Base-by-base conservation (phyloP, 2,797 vertebrate genomes). In the Cichlasoma orientale region DNA sequence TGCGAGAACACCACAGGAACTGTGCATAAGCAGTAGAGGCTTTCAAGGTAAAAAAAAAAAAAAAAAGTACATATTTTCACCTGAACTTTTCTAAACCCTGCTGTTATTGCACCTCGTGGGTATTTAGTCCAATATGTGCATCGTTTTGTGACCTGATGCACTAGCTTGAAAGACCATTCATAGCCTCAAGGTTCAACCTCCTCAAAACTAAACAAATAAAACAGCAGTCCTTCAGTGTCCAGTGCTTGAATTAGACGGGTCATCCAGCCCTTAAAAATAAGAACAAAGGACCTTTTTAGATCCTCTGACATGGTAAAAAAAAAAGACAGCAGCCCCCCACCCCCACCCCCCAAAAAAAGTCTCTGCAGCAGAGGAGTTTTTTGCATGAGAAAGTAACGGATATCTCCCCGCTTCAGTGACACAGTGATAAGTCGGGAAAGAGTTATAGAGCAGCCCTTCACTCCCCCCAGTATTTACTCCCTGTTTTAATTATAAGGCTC, bases 401-500 rank as follows among this genome's bases (percentile, higher is more conserved):
- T 91, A 92, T 92, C 72, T 87, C 83, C 83, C 80, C 56, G 92
- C 93, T 93, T 92, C 92, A 91, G 78, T 92, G 92, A 91, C 80
- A 79, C 90, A 55, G 90, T 89, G 93, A 93, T 94, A 93, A 93
- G 93, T 93, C 88, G 86, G 77, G 84, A 87, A 94, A 95, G 94
- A 95, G 91, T 95, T 94, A 95, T 95, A 88, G 93, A 90, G 88
- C 88, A 78, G 87, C 89, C 91, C 90, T 93, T 93, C 92, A 92
- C 89, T 93, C 89, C 91, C 90, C 89, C 86, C 89, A 94, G 87
- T 95, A 95, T 95, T 96, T 95, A 95, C 95, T 94, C 93, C 92
- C 93, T 90, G 90, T 95, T 94, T 95, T 96, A 95, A 96, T 96
- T 96, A 96, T 94, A 95, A 94, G 95, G 92, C 92, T 95, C 96